Conservation (phyloP, 2,888 invertebrate species). For the Meiosimyza platycephala region DNA sequence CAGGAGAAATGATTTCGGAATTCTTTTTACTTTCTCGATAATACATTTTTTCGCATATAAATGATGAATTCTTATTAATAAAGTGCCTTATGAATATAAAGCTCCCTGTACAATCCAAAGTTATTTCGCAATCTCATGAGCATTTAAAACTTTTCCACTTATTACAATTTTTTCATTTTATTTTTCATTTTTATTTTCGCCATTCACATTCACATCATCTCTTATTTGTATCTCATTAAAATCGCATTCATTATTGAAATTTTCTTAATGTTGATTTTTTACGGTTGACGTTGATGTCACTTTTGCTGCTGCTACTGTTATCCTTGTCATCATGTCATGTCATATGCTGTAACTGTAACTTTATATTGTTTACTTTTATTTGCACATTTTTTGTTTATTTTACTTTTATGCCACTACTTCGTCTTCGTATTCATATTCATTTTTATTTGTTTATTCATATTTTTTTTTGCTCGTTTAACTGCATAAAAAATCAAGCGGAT, state of each 20-base stretch:
- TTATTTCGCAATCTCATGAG: too few relatives aligned
- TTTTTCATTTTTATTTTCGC: too few relatives aligned
- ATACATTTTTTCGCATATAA: too few relatives aligned
- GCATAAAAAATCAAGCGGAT: slow-evolving; percentile 15
- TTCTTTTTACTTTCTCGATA: too few relatives aligned
- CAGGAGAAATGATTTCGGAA: too few relatives aligned
- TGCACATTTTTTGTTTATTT: neutral
- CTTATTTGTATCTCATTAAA: slow-evolving; percentile 25
- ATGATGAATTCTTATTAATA: too few relatives aligned
- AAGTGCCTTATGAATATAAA: too few relatives aligned
- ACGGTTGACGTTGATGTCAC: neutral
- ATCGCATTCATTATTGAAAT: slow-evolving; percentile 15
- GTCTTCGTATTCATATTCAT: neutral
- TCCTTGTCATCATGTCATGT: slow-evolving; percentile 25
- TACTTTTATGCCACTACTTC: slow-evolving; percentile 1
- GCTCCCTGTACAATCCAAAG: too few relatives aligned
- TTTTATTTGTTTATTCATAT: neutral
- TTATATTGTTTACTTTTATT: slow-evolving; percentile 12
- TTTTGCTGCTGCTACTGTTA: slow-evolving; percentile 5
- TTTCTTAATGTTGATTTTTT: neutral
- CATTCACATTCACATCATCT: too few relatives aligned
- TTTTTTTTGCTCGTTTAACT: slow-evolving; percentile 8
- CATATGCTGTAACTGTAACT: slow-evolving; percentile 18
- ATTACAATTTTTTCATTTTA: too few relatives aligned
- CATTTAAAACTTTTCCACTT: too few relatives aligned